These are phyloP conservation scores for Gobio gobio DNA, from an alignment of 2,113 vertebrate species.

Conservation along the genomic window DNA sequence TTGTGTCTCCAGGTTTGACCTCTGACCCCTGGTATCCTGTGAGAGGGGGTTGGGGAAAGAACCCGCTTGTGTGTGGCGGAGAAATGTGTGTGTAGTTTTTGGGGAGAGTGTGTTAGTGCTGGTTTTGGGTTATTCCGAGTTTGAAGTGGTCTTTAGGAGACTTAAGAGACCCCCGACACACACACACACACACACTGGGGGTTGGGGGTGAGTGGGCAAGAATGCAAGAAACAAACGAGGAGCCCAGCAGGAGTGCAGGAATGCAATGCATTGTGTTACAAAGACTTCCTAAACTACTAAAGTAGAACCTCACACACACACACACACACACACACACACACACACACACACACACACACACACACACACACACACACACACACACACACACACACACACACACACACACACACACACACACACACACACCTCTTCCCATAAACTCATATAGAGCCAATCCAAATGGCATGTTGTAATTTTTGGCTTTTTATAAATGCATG, in stretches of 20 bases:
- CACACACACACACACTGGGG: constrained; percentile 23
- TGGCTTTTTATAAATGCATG: constrained; percentile 55
- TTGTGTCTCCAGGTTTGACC: constrained; percentile 46
- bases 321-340: constrained; percentile 3
- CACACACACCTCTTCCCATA: not conserved
- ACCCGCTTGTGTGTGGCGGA: constrained; percentile 21
- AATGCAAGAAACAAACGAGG: constrained; percentile 45
- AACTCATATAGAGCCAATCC: constrained; percentile 40
- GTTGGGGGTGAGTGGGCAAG: constrained; percentile 39
- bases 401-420: constrained; percentile 45
- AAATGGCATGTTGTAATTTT: constrained; percentile 43
- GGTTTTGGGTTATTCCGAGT: constrained; percentile 20
- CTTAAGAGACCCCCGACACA: constrained; percentile 34
- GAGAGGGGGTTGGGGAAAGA: constrained; percentile 56
- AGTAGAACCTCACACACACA: constrained; percentile 33
- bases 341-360: constrained; percentile 49
- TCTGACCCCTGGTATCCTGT: constrained; percentile 53
- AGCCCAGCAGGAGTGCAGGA: constrained; percentile 47
- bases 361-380: constrained; percentile 27
- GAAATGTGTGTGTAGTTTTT: constrained; percentile 25
- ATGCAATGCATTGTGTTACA: constrained; percentile 49
- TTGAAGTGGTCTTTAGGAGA: constrained; percentile 22
- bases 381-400: constrained; percentile 37
- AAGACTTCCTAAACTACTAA: constrained; percentile 40
- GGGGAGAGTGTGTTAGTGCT: constrained; percentile 12